Percentiles rank a stretch among this genome's conserved stretches.
These are phyloP conservation scores for Pristionchus japonicus DNA, from an alignment of 2,888 invertebrate species.

Conservation along the genomic window DNA sequence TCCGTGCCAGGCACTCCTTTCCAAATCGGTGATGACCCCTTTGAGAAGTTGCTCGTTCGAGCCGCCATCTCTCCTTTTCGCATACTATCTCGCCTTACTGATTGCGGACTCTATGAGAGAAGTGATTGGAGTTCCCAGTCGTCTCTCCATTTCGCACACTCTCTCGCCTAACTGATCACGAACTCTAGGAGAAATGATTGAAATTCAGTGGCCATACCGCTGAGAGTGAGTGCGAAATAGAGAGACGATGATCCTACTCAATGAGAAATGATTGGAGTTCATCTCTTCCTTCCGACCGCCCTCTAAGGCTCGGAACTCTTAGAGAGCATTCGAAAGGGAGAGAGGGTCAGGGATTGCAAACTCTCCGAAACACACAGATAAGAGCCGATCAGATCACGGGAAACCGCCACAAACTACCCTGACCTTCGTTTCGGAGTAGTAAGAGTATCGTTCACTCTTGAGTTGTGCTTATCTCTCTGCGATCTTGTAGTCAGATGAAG, in stretches of 20 bases:
- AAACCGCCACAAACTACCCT: neutral
- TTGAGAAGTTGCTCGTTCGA: too few species aligned
- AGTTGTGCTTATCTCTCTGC: neutral
- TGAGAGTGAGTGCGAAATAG: too few species aligned
- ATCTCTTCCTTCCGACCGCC: neutral
- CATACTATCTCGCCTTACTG: too few species aligned
- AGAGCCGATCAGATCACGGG: neutral
- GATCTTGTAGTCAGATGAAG: neutral
- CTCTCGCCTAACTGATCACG: too few species aligned
- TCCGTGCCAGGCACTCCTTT: neutral
- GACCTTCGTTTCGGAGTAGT: neutral
- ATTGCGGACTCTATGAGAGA: too few species aligned
- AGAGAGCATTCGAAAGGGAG: neutral
- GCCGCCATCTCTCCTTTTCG: too few species aligned
- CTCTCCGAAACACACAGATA: neutral
- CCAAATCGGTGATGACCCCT: constrained; percentile 14
- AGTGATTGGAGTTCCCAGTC: too few species aligned
- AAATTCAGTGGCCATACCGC: too few species aligned
- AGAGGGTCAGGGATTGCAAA: neutral
- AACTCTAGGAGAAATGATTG: too few species aligned
- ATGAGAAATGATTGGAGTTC: neutral
- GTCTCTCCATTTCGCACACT: too few species aligned
- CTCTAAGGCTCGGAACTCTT: neutral
- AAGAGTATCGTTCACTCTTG: neutral
- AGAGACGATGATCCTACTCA: too few species aligned